These are phyloP conservation scores for Gymnobelideus leadbeateri DNA, from an alignment of 2,113 vertebrate genomes.

Conservation along the genomic window DNA sequence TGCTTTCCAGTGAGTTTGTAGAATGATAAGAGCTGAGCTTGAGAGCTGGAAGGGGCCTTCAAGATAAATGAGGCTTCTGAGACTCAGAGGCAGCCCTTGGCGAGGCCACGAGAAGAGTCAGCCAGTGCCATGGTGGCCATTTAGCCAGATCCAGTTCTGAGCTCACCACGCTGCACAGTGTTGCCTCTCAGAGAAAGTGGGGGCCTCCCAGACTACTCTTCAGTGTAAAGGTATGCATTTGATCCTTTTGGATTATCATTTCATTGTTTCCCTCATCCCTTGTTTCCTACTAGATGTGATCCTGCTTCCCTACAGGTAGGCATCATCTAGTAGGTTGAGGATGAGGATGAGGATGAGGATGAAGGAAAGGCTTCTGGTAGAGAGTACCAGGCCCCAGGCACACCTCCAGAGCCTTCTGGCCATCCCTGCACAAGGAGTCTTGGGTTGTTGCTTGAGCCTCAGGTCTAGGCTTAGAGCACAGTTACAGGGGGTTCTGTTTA, in stretches of 20 bases:
- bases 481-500: not conserved
- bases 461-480: not conserved
- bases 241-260: not conserved
- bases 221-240: not conserved
- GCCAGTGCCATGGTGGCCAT: too few species aligned
- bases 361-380: not conserved
- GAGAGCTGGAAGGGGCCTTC: not conserved
- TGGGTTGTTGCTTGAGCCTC: not conserved
- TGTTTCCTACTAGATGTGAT: not conserved
- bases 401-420: not conserved
- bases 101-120: too few species aligned
- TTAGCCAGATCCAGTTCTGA: not conserved
- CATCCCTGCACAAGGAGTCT: not conserved
- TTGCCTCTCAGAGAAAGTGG: slow-evolving; percentile 10
- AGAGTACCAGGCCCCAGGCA: not conserved
- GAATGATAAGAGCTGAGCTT: not conserved
- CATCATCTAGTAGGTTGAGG: not conserved
- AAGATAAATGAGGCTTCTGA: not conserved
- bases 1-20: not conserved
- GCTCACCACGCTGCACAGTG: accelerated
- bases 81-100: too few species aligned
- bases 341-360: not conserved
- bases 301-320: not conserved
- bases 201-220: not conserved
- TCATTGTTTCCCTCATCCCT: not conserved